Base-by-base conservation (phyloP, 2,797 vertebrate species). In the Linurgus olivaceus region DNA sequence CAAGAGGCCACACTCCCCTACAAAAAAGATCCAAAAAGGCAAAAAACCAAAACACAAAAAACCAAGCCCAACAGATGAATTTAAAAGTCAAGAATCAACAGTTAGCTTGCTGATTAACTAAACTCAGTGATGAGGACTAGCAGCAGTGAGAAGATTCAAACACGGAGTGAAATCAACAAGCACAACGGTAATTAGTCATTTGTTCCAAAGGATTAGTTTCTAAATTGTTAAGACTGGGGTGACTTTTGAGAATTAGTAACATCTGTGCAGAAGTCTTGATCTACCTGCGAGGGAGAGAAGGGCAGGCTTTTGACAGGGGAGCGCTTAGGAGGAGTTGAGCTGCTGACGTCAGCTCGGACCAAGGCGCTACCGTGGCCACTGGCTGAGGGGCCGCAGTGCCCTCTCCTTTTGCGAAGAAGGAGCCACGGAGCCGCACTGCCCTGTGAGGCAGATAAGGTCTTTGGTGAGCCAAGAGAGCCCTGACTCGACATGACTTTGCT, bases 221-320 rank as follows among this genome's bases (percentile, higher is more conserved):
- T 98, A 97, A 96, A 97, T 97, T 97, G 98, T 98, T 98, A 98
- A 98, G 97, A 93, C 88, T 96, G 93, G 91, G 92, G 96, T 97
- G 94, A 97, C 96, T 97, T 97, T 94, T 97, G 97, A 98, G 98
- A 97, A 98, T 98, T 98, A 98, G 98, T 98, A 97, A 97, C 94
- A 98, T 97, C 97, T 98, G 96, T 97, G 97, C 96, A 98, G 91
- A 98, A 98, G 95, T 96, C 96, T 95, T 97, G 96, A 96, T 98
- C 99, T 99, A 99, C 99, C 99, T 99, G 98, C 10, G 98, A 98
- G 96, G 98, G 99, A 97, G 99, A 99, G 98, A 99, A 99, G 96
- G 98, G 98, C 73, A 99, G 98, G 97, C 97, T 98, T 99, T 98
- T 99, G 98, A 98, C 97, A 98, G 98, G 97, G 97, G 98, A 98